Conservation (phyloP, 2,113 vertebrate species). For the Stomatorhinus ivindoensis region DNA sequence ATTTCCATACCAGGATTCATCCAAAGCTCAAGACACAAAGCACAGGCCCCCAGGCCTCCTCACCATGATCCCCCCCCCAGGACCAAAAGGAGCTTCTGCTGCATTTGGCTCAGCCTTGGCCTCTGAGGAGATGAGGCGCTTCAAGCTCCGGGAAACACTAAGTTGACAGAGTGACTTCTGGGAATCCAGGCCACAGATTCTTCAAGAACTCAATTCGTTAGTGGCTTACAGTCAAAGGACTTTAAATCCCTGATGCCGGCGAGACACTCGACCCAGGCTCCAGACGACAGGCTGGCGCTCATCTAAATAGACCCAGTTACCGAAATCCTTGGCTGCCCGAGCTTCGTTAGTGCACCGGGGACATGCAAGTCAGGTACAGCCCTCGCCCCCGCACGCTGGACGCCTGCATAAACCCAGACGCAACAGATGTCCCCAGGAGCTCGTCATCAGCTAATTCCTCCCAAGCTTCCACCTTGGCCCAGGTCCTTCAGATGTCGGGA, state of each 20-base stretch:
- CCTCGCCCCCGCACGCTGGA: not conserved
- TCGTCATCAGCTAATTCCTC: not conserved
- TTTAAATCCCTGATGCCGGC: slow-evolving; percentile 35
- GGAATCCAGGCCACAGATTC: slow-evolving; percentile 8
- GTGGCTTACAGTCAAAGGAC: slow-evolving; percentile 32
- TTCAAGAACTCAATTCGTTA: slow-evolving; percentile 13
- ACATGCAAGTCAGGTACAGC: not conserved
- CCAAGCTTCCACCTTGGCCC: slow-evolving; percentile 2
- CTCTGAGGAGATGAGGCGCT: not conserved
- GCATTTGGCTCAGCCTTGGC: not conserved
- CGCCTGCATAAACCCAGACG: not conserved
- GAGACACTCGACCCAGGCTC: slow-evolving; percentile 13
- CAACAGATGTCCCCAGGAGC: slow-evolving; percentile 9
- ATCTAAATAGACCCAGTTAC: not conserved
- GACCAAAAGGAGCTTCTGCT: slow-evolving; percentile 6
- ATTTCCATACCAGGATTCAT: slow-evolving; percentile 62
- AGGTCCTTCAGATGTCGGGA: not conserved
- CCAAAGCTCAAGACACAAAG: not conserved
- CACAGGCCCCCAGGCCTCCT: not conserved
- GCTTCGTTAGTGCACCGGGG: not conserved
- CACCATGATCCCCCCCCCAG: slow-evolving; percentile 21
- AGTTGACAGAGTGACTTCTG: not conserved
- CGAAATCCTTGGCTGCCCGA: not conserved
- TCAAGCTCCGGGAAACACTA: not conserved
- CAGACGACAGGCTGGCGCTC: not conserved